These are phyloP conservation scores for Liasis olivaceus DNA, from an alignment of 2,797 vertebrate species.

Conservation along the genomic window DNA sequence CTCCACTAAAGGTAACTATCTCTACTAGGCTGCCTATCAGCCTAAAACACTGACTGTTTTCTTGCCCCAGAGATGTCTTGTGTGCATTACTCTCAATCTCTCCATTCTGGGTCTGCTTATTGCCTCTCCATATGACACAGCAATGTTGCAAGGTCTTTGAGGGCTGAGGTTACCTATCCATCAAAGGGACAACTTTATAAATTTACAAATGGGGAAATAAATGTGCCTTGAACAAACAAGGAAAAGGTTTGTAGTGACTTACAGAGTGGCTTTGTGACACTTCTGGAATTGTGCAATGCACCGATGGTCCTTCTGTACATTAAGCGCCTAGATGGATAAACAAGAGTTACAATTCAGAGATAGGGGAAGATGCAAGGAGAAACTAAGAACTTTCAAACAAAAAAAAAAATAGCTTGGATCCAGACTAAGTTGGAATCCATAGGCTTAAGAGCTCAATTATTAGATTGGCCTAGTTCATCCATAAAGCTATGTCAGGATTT, in stretches of 20 bases:
- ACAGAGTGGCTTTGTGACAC: slow-evolving; percentile 80
- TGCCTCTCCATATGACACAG: not conserved
- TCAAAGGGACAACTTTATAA: not conserved
- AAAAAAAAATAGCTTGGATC: not conserved
- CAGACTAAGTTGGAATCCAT: not conserved
- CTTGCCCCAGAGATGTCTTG: not conserved
- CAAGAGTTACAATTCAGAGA: not conserved
- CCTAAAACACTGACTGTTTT: not conserved
- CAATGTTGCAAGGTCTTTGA: not conserved
- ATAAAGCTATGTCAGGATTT: not conserved
- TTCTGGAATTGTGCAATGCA: slow-evolving; percentile 75
- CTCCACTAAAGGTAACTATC: not conserved
- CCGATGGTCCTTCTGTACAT: slow-evolving; percentile 84
- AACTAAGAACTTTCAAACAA: not conserved
- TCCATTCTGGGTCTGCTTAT: not conserved
- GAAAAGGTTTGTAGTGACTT: slow-evolving; percentile 68
- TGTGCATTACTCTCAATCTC: not conserved
- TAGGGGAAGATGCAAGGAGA: not conserved
- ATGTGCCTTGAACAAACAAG: not conserved
- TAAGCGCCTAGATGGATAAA: slow-evolving; percentile 75
- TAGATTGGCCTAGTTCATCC: not conserved
- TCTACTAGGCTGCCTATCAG: not conserved
- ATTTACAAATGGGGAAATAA: not conserved
- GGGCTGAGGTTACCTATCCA: not conserved
- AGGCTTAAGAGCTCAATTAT: not conserved